Percentiles rank a stretch among this genome's conserved stretches.
Evolutionary conservation across 2,797 vertebrate species (phyloP).

Genomic region (Onychomys leucogaster): DNA sequence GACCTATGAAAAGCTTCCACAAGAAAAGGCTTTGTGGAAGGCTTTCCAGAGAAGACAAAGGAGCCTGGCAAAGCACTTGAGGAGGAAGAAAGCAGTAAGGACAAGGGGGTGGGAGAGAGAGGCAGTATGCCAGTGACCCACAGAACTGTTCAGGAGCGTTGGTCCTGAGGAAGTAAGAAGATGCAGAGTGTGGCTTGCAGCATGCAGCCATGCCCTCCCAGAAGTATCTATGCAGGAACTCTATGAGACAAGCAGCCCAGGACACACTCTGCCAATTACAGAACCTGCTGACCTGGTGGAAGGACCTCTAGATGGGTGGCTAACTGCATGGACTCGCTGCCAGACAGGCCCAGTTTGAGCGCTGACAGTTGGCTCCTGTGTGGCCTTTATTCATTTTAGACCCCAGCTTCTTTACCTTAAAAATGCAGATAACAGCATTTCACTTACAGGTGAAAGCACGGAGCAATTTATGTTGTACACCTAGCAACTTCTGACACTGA

Average conservation of each 20-base stretch:
- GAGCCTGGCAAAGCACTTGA: background rate
- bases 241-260: background rate
- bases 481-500: background rate
- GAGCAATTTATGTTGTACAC: background rate
- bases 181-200: background rate
- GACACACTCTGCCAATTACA: background rate
- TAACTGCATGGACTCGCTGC: background rate
- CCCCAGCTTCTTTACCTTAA: background rate
- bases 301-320: background rate
- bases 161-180: background rate
- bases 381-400: background rate
- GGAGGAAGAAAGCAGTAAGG: background rate
- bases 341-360: background rate
- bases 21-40: constrained; percentile 54
- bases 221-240: background rate
- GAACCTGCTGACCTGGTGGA: background rate
- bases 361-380: background rate
- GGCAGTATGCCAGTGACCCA: background rate
- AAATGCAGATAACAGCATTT: background rate
- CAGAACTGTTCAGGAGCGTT: background rate
- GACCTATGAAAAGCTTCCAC: constrained; percentile 47
- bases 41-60: constrained; percentile 58
- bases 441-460: background rate
- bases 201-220: background rate
- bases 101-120: too few relatives aligned